Evolutionary conservation across 2,113 vertebrate genomes (phyloP), one percentile per base, ranked within the genome.

Genomic region (Siniperca knerii): DNA sequence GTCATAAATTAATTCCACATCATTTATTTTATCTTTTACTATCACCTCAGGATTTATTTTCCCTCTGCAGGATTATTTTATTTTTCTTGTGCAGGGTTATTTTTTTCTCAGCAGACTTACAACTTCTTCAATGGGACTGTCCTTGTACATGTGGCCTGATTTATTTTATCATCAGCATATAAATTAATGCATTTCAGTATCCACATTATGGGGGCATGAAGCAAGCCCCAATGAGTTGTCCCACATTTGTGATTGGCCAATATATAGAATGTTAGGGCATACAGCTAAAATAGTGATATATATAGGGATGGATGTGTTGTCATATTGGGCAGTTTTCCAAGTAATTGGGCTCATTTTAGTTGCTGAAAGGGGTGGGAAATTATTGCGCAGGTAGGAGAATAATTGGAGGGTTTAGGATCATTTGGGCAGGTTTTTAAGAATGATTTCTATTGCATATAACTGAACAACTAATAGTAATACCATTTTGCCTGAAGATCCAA

Each of bases 131-230:
- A 20, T 25, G 35, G 54, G 15, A 25, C 37, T 11, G 29, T 44
- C 23, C 23, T 10, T 61, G 20, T 69, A 29, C 16, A 35, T 79
- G 52, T 10, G 15, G 42, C 40, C 55, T 69, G 25, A 50, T 78
- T 65, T 83, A 66, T 68, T 58, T 81, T 10, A 75, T 65, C 68
- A 44, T 67, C 13, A 9, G n/a, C 50, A 80, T 35, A 57, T 48
- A 25, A 80, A 76, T 42, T 7, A 46, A 76, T 66, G 8, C 57
- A 71, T 6, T 67, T 42, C 6, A 48, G 1, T 55, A n/a, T 77
- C 55, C 55, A 84, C 44, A 46, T 62, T 55, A 75, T 25, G 33
- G 78, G 13, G 15, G 2, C 23, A 60, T 75, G 3, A 42, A 50
- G 37, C 11, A 44, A 77, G 16, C 69, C 55, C 68, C 8, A 23